Evolutionary conservation across 1,140 invertebrate genomes (phyloP).

Genomic region (Scaptomyza pallida): DNA sequence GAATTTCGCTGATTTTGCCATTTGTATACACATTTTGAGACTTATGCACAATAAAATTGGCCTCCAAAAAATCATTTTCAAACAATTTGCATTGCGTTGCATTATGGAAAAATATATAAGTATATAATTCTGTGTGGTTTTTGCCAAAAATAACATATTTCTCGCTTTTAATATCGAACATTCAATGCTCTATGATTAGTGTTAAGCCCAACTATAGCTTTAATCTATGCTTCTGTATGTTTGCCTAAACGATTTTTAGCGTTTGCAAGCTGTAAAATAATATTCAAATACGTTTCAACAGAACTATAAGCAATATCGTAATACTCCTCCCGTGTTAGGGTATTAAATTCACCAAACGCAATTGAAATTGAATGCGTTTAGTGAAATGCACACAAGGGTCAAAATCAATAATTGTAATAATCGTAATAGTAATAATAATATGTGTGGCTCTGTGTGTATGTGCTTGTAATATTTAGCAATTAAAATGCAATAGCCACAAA

Average conservation of each 20-base stretch:
- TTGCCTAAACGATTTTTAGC: too few species aligned
- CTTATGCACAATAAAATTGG: conserved; percentile 30
- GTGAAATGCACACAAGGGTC: conserved; percentile 3
- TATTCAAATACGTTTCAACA: too few species aligned
- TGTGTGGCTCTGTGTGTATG: too few species aligned
- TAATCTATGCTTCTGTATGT: too few species aligned
- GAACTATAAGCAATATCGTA: neutral
- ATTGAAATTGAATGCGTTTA: conserved; percentile 35
- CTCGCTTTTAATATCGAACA: neutral
- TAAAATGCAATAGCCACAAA: conserved; percentile 66
- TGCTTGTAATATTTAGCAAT: conserved; percentile 60
- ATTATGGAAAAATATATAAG: conserved; percentile 23
- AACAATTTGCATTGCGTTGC: conserved; percentile 26
- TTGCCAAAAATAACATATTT: neutral
- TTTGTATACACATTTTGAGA: conserved; percentile 20
- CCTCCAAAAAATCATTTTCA: conserved; percentile 18
- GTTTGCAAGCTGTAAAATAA: too few species aligned
- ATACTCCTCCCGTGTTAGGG: neutral
- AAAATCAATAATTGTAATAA: conserved; percentile 34
- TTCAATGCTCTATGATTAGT: neutral
- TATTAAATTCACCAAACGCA: conserved; percentile 17
- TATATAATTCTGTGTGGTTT: conserved; percentile 7
- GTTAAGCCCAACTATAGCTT: too few species aligned
- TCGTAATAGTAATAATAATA: conserved; percentile 25
- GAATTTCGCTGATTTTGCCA: conserved; percentile 40